A percentile compares a stretch with the other conserved stretches of the same genome.
Evolutionary conservation across 1,140 invertebrate species (phyloP).

Genomic region (Propsilocerus akamusi): DNA sequence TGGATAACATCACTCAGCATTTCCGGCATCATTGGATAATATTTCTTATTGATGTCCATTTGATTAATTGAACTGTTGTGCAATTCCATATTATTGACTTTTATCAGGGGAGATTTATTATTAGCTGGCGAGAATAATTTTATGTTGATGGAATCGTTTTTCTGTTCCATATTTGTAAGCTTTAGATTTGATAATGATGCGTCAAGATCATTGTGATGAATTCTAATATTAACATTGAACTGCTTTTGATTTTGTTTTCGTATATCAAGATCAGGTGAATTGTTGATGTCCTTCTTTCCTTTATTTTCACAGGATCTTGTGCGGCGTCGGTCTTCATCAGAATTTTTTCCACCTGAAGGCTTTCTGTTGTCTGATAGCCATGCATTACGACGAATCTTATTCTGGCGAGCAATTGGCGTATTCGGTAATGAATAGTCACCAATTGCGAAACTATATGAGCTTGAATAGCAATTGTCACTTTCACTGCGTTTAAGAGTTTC

Average conservation of each 20-base stretch:
- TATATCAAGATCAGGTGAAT: not conserved
- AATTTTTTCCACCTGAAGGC: not conserved
- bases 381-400: slow-evolving; percentile 6
- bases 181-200: not conserved
- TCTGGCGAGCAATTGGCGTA: slow-evolving; percentile 6
- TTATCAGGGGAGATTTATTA: not conserved
- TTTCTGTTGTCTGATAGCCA: slow-evolving; percentile 5
- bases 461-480: not conserved
- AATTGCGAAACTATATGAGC: not conserved
- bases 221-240: not conserved
- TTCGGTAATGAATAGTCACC: slow-evolving; percentile 5
- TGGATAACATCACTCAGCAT: not conserved
- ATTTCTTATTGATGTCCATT: not conserved
- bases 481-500: not conserved
- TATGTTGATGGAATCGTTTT: not conserved
- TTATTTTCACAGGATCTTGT: no score
- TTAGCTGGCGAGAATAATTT: not conserved
- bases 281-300: no score
- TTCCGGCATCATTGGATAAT: slow-evolving; percentile 1
- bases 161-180: not conserved
- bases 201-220: slow-evolving; percentile 1
- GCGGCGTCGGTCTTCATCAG: not conserved
- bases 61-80: not conserved
- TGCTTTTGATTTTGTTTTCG: not conserved
- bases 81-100: not conserved